These are phyloP conservation scores for Papilio helenus DNA, from an alignment of 1,140 invertebrate species.

Conservation along the genomic window DNA sequence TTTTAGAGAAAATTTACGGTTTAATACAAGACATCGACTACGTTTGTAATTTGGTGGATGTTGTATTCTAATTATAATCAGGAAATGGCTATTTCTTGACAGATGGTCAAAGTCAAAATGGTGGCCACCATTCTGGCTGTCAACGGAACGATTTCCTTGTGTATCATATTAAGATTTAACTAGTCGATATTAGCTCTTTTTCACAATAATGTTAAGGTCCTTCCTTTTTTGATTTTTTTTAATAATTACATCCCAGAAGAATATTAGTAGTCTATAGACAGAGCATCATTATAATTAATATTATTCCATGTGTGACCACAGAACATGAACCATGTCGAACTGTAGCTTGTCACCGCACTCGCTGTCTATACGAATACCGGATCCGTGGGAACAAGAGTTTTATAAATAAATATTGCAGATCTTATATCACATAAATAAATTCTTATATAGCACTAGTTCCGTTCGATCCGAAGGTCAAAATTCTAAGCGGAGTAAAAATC, in stretches of 20 bases:
- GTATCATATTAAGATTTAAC: too few relatives aligned
- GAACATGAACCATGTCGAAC: background rate
- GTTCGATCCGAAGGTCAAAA: background rate
- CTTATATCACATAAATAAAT: background rate
- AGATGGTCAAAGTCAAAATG: too few relatives aligned
- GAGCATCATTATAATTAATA: too few relatives aligned
- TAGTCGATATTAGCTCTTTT: too few relatives aligned
- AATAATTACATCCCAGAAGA: too few relatives aligned
- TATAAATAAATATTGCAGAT: background rate
- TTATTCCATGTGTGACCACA: background rate
- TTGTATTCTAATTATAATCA: too few relatives aligned
- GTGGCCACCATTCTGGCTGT: too few relatives aligned
- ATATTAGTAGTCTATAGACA: too few relatives aligned
- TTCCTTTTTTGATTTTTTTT: too few relatives aligned
- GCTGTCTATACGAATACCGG: background rate
- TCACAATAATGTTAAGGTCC: too few relatives aligned
- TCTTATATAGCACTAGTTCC: background rate
- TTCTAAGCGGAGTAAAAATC: background rate
- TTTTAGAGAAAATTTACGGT: background rate
- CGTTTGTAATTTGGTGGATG: background rate
- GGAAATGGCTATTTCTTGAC: too few relatives aligned
- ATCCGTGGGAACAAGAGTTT: slow-evolving; percentile 12
- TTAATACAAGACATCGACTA: background rate
- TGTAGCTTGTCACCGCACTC: background rate
- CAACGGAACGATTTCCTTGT: too few relatives aligned